Percentiles rank a stretch among this genome's conserved stretches.
phyloP scores from a whole-genome alignment of 2,888 invertebrate genomes.

The Amphipyra tragopoginis region DNA sequence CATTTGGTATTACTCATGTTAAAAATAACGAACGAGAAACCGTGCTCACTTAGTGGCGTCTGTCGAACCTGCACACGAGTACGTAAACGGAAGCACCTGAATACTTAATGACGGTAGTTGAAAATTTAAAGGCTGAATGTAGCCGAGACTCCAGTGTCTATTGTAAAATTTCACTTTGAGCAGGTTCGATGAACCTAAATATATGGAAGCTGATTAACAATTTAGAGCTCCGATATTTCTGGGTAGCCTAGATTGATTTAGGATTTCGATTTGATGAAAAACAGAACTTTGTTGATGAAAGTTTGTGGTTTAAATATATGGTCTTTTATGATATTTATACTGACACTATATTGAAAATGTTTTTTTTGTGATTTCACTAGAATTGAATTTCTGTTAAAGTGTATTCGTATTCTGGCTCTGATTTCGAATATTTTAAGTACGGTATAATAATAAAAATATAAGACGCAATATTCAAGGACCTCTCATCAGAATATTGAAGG shows the following conservation, averaged over 20 bases:
- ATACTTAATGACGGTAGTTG: conserved; percentile 31
- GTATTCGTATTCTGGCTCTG: too few species aligned
- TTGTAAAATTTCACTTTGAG: conserved; percentile 31
- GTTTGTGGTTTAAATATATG: too few species aligned
- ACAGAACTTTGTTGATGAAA: too few species aligned
- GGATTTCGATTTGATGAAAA: neutral
- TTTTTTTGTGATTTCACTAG: neutral
- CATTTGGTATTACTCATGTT: neutral
- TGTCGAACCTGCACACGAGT: conserved; percentile 22
- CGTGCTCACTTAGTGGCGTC: conserved; percentile 6
- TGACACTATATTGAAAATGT: neutral
- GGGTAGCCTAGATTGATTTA: conserved; percentile 6
- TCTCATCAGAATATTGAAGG: neutral
- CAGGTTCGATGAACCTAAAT: conserved; percentile 27
- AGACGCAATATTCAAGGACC: neutral
- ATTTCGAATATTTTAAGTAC: neutral
- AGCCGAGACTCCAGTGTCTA: conserved; percentile 16
- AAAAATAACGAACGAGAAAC: conserved; percentile 5
- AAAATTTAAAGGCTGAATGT: conserved; percentile 44
- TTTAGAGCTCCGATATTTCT: conserved; percentile 16
- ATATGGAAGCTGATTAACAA: conserved; percentile 30
- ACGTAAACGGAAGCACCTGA: conserved; percentile 37
- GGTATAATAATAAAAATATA: neutral
- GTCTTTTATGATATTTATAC: too few species aligned
- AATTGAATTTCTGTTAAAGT: too few species aligned